Evolutionary conservation across 1,140 invertebrate species (phyloP).

Genomic region (Proctacanthus coquilletti): DNA sequence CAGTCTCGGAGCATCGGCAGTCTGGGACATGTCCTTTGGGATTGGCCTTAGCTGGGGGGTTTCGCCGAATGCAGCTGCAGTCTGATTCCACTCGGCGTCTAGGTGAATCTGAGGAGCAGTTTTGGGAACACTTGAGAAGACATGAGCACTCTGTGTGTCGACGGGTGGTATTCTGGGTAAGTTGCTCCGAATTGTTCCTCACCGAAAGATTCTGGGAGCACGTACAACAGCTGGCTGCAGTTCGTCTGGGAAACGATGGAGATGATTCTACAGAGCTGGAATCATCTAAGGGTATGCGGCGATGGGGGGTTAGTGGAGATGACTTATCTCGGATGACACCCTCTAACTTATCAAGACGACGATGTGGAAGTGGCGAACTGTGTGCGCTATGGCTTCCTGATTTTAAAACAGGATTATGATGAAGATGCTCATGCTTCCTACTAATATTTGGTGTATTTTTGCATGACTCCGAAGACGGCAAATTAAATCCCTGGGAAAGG

Average conservation of each 20-base stretch:
- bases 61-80: neutral
- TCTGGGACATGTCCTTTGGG: neutral
- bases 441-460: slow-evolving; percentile 5
- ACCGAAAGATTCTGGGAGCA: neutral
- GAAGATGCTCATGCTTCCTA: neutral
- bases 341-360: slow-evolving; percentile 4
- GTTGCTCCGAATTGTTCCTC: neutral
- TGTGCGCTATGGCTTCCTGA: slow-evolving; percentile 4
- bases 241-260: neutral
- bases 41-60: neutral
- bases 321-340: slow-evolving; percentile 4
- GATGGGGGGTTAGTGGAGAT: neutral
- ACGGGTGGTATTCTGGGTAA: neutral
- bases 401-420: slow-evolving; percentile 2
- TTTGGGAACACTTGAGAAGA: neutral
- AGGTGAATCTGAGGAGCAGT: neutral
- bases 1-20: neutral
- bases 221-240: neutral
- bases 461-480: slow-evolving; percentile 5
- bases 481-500: too few species aligned
- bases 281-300: neutral
- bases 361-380: slow-evolving; percentile 3
- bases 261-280: slow-evolving; percentile 2
- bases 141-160: neutral
- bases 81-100: slow-evolving; percentile 4